Evolutionary conservation across 2,888 invertebrate genomes (phyloP), one percentile per base, ranked within the genome.

Genomic region (Petrolisthes cinctipes): DNA sequence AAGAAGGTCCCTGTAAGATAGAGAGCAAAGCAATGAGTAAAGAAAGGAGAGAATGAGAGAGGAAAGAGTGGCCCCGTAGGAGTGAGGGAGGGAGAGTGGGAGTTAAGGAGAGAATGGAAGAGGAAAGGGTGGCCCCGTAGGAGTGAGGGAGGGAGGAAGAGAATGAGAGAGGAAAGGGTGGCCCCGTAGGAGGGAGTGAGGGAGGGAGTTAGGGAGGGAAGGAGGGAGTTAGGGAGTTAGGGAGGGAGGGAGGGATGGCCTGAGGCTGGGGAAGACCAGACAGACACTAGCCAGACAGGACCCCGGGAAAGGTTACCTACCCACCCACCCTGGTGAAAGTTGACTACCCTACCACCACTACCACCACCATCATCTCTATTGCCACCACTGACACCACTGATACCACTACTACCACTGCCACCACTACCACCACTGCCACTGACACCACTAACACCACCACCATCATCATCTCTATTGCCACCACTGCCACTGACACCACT

Each of bases 271-370:
- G 79, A 37, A 37, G 37, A 37, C 37, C 37, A 37, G 37, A 37
- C 85, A 86, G 86, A 86, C 86, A 86, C 83, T 20, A 56, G 76
- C 83, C 82, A 86, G 86, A 86, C 86, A 23, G 54, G 83, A 68
- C 73, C 51, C 56, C 14, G 79, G 71, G 83, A 83, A 83, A 79
- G 83, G 86, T 83, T 86, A 80, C 78, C 82, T 71, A 75, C 23
- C 75, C 75, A 57, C 61, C 81, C 71, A 37, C 73, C 81, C 75
- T 20, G 75, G 86, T 86, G 86, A 86, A 86, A 86, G 86, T 86
- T 75, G 11, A 23, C 75, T n/a, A 11, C 75, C 82, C 20, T 20
- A 23, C 71, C 78, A 51, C 61, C 56, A 71, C 54, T 54, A 11
- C 79, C 9, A 51, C 53, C n/a, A 11, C 61, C n/a, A n/a, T n/a